These are phyloP conservation scores for Drosophila gaucha DNA, from an alignment of 2,888 invertebrate species.

Conservation along the genomic window DNA sequence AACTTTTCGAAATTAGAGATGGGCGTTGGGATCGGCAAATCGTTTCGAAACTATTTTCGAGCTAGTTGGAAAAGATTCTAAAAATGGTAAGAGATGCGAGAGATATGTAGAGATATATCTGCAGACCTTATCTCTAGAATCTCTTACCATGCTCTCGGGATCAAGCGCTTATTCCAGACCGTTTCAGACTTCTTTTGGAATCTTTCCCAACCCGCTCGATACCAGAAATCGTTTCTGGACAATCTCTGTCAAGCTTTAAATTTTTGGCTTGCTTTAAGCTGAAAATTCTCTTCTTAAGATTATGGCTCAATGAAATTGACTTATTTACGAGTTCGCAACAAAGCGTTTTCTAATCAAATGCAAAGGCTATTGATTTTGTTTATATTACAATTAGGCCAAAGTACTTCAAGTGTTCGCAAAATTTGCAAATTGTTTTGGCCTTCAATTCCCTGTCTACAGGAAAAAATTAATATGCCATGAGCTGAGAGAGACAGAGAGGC, in stretches of 20 bases:
- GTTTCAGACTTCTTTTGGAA: too few species aligned
- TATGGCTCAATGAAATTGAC: not conserved
- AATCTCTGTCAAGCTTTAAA: not conserved
- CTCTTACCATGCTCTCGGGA: too few species aligned
- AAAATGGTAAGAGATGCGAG: too few species aligned
- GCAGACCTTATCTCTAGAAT: too few species aligned
- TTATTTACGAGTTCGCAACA: not conserved
- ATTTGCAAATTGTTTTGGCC: conserved; percentile 1
- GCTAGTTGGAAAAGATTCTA: too few species aligned
- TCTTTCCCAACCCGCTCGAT: too few species aligned
- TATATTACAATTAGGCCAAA: conserved; percentile 21
- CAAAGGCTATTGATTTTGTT: conserved; percentile 6
- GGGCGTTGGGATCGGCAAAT: too few species aligned
- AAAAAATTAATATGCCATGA: conserved; percentile 9
- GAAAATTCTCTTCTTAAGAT: not conserved
- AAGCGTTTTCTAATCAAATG: conserved; percentile 1
- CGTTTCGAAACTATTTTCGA: too few species aligned
- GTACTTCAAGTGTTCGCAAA: conserved; percentile 3
- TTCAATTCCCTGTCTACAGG: not conserved
- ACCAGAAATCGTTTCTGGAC: too few species aligned
- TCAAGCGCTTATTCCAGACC: too few species aligned
- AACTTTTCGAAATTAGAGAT: too few species aligned
- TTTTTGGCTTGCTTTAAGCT: not conserved
- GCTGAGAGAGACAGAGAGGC: not conserved
- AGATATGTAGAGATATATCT: too few species aligned